phyloP scores from a whole-genome alignment of 2,113 vertebrate genomes.

The Barbus barbus region DNA sequence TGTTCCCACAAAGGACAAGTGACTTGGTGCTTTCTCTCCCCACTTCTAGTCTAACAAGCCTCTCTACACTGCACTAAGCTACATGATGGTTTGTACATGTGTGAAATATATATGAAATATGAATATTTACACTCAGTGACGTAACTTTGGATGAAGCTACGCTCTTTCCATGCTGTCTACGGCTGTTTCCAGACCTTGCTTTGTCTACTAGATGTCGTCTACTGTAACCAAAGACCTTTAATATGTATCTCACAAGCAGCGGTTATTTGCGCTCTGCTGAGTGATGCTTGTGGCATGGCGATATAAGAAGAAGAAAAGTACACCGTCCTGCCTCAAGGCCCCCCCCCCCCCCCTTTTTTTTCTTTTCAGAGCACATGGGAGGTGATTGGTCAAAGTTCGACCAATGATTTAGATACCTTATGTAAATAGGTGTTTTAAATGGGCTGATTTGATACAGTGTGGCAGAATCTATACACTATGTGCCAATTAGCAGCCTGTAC shows the following conservation, averaged over 20 bases:
- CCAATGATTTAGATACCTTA: neutral
- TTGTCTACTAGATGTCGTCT: slow-evolving; percentile 55
- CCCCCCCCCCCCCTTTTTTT: too few relatives aligned
- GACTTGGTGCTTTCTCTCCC: slow-evolving; percentile 34
- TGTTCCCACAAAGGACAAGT: slow-evolving; percentile 13
- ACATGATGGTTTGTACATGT: slow-evolving; percentile 25
- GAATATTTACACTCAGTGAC: slow-evolving; percentile 30
- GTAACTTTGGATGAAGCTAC: slow-evolving; percentile 55
- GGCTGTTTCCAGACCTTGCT: slow-evolving; percentile 44
- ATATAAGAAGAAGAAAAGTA: slow-evolving; percentile 42
- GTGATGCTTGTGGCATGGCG: slow-evolving; percentile 49
- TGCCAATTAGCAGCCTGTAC: slow-evolving; percentile 47
- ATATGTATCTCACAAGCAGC: slow-evolving; percentile 52
- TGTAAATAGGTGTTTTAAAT: slow-evolving; percentile 32
- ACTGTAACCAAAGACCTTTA: slow-evolving; percentile 56
- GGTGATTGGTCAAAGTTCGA: slow-evolving; percentile 12
- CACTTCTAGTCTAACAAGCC: slow-evolving; percentile 37
- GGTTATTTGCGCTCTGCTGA: slow-evolving; percentile 55
- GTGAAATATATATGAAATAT: slow-evolving; percentile 37
- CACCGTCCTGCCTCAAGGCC: neutral
- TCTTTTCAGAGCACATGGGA: slow-evolving; percentile 1
- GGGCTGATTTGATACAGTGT: slow-evolving; percentile 8
- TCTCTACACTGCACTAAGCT: slow-evolving; percentile 37
- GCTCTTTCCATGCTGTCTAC: slow-evolving; percentile 48
- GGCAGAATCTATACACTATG: slow-evolving; percentile 10